Percentiles rank a stretch among this genome's conserved stretches.
Conservation (phyloP, 2,888 invertebrate species). For the Thelaira solivaga region DNA sequence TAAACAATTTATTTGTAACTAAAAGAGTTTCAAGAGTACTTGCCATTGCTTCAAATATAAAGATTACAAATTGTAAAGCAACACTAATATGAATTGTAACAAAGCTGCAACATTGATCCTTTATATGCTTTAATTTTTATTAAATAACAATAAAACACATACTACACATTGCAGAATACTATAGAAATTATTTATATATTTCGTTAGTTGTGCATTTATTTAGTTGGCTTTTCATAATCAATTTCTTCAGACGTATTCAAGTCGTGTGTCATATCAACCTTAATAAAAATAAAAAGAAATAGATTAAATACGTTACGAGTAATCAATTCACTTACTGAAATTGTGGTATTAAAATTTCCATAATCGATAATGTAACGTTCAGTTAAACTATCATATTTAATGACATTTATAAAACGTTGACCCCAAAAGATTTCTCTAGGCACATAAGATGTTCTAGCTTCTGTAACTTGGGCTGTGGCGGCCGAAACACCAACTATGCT, state of each 20-base stretch:
- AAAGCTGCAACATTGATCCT: too few relatives aligned
- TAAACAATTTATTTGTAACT: too few relatives aligned
- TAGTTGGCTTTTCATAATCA: slow-evolving; percentile 6
- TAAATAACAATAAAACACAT: too few relatives aligned
- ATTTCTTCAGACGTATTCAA: slow-evolving; percentile 5
- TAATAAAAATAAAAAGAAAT: background rate
- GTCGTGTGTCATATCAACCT: slow-evolving; percentile 69
- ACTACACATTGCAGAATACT: too few relatives aligned
- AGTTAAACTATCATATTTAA: slow-evolving; percentile 79
- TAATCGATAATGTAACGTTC: slow-evolving; percentile 79
- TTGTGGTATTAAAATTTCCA: slow-evolving; percentile 75
- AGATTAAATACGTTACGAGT: too few relatives aligned
- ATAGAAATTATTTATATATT: too few relatives aligned
- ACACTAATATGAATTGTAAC: too few relatives aligned
- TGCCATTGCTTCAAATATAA: too few relatives aligned
- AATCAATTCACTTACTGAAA: slow-evolving; percentile 72
- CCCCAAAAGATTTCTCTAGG: slow-evolving; percentile 91
- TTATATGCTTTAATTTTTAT: too few relatives aligned
- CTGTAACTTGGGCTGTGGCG: slow-evolving; percentile 85
- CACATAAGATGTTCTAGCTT: slow-evolving; percentile 86
- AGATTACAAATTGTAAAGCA: too few relatives aligned
- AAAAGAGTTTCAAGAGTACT: too few relatives aligned
- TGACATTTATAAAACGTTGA: slow-evolving; percentile 85
- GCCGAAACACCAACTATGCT: slow-evolving; percentile 89
- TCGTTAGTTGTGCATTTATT: too few relatives aligned